phyloP scores from a whole-genome alignment of 2,888 invertebrate species.

The Andrena camellia region DNA sequence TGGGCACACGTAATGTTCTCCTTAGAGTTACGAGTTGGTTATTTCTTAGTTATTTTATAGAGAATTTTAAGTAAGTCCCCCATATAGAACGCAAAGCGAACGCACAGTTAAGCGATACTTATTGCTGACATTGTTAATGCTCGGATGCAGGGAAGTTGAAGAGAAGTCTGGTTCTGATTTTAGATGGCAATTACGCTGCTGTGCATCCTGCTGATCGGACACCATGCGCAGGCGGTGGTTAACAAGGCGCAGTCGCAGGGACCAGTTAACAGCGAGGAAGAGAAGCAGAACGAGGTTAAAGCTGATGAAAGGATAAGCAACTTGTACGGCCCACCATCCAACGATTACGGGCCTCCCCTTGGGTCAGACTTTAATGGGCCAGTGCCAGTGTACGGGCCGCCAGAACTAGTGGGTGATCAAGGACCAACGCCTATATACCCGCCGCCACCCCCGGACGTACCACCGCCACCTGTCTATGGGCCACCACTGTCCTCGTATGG shows the following conservation, averaged over 20 bases:
- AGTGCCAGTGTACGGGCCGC: conserved; percentile 84
- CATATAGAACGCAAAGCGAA: no score
- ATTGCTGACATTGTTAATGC: neutral
- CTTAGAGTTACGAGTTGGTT: no score
- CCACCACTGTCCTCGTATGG: conserved; percentile 76
- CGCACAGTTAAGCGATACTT: neutral
- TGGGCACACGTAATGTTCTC: no score
- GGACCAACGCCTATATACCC: conserved; percentile 84
- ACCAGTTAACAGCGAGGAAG: conserved; percentile 65
- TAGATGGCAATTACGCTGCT: conserved; percentile 77
- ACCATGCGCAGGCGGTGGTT: conserved; percentile 77
- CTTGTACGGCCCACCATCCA: conserved; percentile 67
- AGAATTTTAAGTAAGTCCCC: no score
- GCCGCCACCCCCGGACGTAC: conserved; percentile 86
- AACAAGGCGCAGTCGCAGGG: conserved; percentile 73
- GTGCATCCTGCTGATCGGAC: conserved; percentile 73
- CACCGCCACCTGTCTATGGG: conserved; percentile 82
- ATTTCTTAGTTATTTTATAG: no score
- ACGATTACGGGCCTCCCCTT: conserved; percentile 77
- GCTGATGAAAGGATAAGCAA: conserved; percentile 82
- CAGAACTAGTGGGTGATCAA: conserved; percentile 83
- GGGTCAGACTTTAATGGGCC: conserved; percentile 76
- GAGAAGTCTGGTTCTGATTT: conserved; percentile 68
- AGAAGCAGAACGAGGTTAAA: conserved; percentile 69
- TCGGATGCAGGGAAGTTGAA: neutral